Evolutionary conservation across 2,797 vertebrate genomes (phyloP), one percentile per base, ranked within the genome.

Genomic region (Sebastes elongatus): DNA sequence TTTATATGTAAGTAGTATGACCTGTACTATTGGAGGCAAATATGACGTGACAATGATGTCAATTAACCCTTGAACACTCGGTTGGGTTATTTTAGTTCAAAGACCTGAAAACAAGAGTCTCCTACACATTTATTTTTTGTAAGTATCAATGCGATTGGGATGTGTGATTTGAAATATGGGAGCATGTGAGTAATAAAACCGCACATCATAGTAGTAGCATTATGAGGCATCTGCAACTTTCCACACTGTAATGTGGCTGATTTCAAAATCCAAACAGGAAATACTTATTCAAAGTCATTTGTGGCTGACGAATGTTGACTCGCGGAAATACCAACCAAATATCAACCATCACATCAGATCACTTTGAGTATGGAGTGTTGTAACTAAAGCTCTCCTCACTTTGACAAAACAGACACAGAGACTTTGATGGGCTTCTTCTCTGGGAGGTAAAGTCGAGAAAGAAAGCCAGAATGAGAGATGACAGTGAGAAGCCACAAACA

Each of bases 401-500:
- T 25, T 46, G 18, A 76, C 30, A n/a, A 23, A 74, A 56, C 49
- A 64, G 9, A 64, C 55, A 22, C 28, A 53, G 1, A 64, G 20
- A 52, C 68, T 68, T 52, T 74, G 46, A 74, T 56, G 49, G n/a
- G 18, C 27, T 85, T 68, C 65, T 76, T 76, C 63, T 68, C 63
- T 23, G 72, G 20, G 55, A 83, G 33, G 74, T 62, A 68, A 67
- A 72, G 63, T 72, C 5, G 28, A 71, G 53, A 71, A 75, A 76
- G 69, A 81, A 90, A 89, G 63, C 74, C 71, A 84, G 64, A 89
- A 76, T 62, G 68, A 84, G 79, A 87, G 73, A 70, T 70, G 71
- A 72, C 78, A 69, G 25, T 64, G 76, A 90, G 63, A 92, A 92
- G 92, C 93, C 90, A 68, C 93, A 94, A 67, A 81, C 63, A 72